These are phyloP conservation scores for Globodera ellingtonae DNA, from an alignment of 1,140 invertebrate species.

Conservation along the genomic window DNA sequence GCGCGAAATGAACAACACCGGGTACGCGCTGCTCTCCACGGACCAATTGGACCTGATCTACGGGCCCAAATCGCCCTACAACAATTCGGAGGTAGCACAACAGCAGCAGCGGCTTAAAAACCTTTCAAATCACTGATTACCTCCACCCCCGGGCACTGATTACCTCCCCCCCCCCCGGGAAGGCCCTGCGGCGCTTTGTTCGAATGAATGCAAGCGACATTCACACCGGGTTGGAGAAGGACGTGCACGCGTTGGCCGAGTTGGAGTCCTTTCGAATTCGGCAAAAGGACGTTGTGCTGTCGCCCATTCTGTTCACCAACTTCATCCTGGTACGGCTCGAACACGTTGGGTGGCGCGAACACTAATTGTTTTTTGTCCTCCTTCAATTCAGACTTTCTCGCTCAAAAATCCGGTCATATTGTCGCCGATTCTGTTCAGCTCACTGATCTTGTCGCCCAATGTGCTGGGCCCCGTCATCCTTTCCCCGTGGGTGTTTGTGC, in stretches of 20 bases:
- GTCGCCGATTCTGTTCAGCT: conserved; percentile 45
- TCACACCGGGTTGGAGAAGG: conserved; percentile 3
- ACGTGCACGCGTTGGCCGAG: conserved; percentile 20
- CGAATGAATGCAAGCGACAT: neutral
- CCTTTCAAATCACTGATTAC: too few species aligned
- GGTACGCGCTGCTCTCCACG: conserved; percentile 50
- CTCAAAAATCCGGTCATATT: conserved; percentile 33
- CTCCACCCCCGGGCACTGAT: too few species aligned
- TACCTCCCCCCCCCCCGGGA: neutral
- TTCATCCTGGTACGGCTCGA: neutral
- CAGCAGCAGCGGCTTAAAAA: neutral
- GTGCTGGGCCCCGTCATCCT: conserved; percentile 55
- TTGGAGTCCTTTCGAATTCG: conserved; percentile 24
- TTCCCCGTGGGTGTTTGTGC: conserved; percentile 51
- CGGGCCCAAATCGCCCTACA: conserved; percentile 56
- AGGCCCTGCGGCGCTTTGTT: conserved; percentile 36
- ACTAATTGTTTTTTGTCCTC: neutral
- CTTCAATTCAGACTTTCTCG: conserved; percentile 5
- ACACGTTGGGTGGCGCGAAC: too few species aligned
- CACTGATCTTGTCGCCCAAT: conserved; percentile 45
- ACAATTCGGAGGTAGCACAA: conserved; percentile 27
- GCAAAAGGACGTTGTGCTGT: conserved; percentile 33
- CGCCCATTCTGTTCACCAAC: conserved; percentile 24
- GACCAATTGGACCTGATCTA: conserved; percentile 57
- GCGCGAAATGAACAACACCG: conserved; percentile 55